Conservation (phyloP, 1,140 invertebrate genomes). For the Calosoma granatense region DNA sequence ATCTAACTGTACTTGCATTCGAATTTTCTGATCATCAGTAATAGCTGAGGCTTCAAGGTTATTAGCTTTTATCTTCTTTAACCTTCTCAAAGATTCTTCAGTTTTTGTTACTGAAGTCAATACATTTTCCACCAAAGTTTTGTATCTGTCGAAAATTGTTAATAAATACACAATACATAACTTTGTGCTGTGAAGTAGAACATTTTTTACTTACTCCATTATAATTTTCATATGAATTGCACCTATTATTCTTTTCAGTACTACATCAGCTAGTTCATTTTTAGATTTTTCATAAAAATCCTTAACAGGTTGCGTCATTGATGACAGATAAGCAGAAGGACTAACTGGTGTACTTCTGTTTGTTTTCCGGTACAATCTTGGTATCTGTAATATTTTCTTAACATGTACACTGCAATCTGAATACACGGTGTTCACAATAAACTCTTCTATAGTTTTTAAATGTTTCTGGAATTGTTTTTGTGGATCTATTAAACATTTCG, state of each 20-base stretch:
- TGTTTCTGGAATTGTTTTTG: conserved; percentile 33
- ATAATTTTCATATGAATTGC: conserved; percentile 53
- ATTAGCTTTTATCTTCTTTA: background rate
- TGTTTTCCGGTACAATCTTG: conserved; percentile 78
- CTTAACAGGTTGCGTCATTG: conserved; percentile 47
- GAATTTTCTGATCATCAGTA: conserved; percentile 1
- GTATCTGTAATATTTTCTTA: conserved; percentile 77
- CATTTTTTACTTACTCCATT: conserved; percentile 59
- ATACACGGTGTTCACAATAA: conserved; percentile 46
- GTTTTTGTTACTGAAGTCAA: background rate
- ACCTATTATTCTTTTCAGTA: conserved; percentile 42
- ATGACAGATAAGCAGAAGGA: conserved; percentile 62
- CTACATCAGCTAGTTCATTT: conserved; percentile 39
- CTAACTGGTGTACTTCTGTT: conserved; percentile 74
- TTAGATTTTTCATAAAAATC: conserved; percentile 47
- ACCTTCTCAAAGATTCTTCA: background rate
- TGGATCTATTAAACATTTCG: conserved; percentile 39
- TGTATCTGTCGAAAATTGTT: background rate
- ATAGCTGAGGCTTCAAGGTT: background rate
- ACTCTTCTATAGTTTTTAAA: conserved; percentile 38
- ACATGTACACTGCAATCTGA: conserved; percentile 43
- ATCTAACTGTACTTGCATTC: background rate
- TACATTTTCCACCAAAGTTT: background rate
- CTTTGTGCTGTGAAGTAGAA: conserved; percentile 19
- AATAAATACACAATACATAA: background rate